phyloP scores from a whole-genome alignment of 2,797 vertebrate species.

The Gila robusta region DNA sequence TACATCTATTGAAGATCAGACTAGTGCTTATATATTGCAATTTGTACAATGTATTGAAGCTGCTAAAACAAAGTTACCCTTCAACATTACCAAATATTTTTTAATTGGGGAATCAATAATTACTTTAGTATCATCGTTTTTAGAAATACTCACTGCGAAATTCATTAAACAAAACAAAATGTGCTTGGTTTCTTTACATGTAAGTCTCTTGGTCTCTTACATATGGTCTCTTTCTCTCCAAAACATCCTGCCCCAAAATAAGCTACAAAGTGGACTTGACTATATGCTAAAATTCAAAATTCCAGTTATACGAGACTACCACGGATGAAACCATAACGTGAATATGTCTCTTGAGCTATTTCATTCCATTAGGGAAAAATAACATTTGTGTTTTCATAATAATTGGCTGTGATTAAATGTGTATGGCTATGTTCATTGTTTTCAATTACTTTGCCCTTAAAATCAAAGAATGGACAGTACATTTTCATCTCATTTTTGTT shows the following conservation, averaged over 20 bases:
- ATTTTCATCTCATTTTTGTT: constrained; percentile 20
- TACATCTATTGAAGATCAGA: background rate
- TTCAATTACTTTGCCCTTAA: background rate
- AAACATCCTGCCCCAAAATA: background rate
- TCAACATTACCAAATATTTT: background rate
- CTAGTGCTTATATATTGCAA: background rate
- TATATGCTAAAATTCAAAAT: background rate
- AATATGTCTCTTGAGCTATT: constrained; percentile 12
- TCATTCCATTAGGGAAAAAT: background rate
- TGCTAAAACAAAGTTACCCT: background rate
- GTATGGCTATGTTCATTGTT: background rate
- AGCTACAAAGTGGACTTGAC: background rate
- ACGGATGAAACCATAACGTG: background rate
- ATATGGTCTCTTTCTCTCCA: background rate
- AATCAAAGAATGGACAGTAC: constrained; percentile 7
- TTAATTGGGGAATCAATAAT: background rate
- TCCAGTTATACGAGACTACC: background rate
- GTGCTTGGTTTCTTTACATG: background rate
- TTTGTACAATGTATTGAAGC: background rate
- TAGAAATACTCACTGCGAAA: background rate
- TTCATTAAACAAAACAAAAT: background rate
- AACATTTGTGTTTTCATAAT: constrained; percentile 7
- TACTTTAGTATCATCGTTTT: background rate
- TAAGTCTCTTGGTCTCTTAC: no score
- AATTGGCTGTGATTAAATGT: background rate